Evolutionary conservation across 1,140 invertebrate genomes (phyloP).

Genomic region (Drosophila lowei): DNA sequence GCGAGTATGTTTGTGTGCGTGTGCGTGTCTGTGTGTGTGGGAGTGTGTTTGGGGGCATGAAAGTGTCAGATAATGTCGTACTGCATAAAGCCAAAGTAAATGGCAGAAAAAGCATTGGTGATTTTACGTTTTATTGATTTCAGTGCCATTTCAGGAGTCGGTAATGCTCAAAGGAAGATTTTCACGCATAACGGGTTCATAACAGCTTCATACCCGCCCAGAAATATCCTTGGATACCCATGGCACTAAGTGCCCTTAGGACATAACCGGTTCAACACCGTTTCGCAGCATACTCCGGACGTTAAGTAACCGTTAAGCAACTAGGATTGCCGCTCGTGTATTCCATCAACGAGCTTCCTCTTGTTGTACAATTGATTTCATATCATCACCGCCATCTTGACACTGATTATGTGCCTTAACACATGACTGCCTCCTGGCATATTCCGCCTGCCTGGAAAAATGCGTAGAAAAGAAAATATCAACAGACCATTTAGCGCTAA

Average conservation of each 20-base stretch:
- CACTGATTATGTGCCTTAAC: slow-evolving; percentile 71
- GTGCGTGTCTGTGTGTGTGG: slow-evolving; percentile 5
- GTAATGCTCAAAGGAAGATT: slow-evolving; percentile 34
- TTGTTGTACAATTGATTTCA: slow-evolving; percentile 55
- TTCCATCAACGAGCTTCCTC: slow-evolving; percentile 37
- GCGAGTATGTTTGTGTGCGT: slow-evolving; percentile 9
- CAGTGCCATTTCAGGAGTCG: slow-evolving; percentile 39
- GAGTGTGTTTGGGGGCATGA: slow-evolving; percentile 9
- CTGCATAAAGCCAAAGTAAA: slow-evolving; percentile 51
- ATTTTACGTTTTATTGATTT: slow-evolving; percentile 62
- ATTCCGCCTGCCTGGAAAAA: slow-evolving; percentile 17
- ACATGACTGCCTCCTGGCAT: slow-evolving; percentile 54
- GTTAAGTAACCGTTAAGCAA: neutral
- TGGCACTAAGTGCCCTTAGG: neutral
- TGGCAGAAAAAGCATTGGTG: slow-evolving; percentile 54
- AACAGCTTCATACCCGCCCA: slow-evolving; percentile 1
- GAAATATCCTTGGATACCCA: slow-evolving; percentile 4
- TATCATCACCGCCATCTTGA: slow-evolving; percentile 62
- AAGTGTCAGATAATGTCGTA: slow-evolving; percentile 53
- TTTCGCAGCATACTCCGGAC: slow-evolving; percentile 2
- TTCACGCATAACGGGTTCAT: slow-evolving; percentile 22
- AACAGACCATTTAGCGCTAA: slow-evolving; percentile 72
- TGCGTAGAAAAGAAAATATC: slow-evolving; percentile 49
- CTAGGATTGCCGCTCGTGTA: slow-evolving; percentile 1
- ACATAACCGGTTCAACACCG: slow-evolving; percentile 8